Evolutionary conservation across 2,797 vertebrate genomes (phyloP), one percentile per base, ranked within the genome.

Genomic region (Pithecia hirsuta): DNA sequence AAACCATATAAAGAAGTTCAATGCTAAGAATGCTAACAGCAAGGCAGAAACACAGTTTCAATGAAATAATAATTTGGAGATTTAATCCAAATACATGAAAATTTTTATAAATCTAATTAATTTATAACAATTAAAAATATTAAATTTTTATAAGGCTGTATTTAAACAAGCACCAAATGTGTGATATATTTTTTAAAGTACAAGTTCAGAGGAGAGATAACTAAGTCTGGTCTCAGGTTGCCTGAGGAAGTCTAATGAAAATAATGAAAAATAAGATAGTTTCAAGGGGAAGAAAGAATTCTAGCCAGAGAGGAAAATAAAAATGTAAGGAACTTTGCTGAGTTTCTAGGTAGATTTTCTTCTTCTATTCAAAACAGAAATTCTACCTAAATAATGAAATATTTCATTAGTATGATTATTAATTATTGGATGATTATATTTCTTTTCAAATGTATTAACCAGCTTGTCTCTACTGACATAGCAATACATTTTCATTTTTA

Each of bases 401-500:
- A 91, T 87, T 94, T 97, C 13, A 91, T 94, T 59, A 57, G 50
- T 48, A 74, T 92, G 20, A 89, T 96, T 96, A 91, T 92, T 96
- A 94, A 91, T 91, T 97, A 78, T 93, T 94, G 6, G 79, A 81
- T 95, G 46, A 84, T 87, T 95, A 59, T 89, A 75, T 94, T 93
- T 41, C 48, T 91, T 86, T 96, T 92, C 91, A 93, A 75, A 52
- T 93, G 9, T 95, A 88, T 97, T 93, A 96, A 80, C 76, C 57
- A 94, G 57, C 75, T 85, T 92, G 33, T 95, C 80, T 97, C 90
- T 95, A 94, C 83, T 90, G 79, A 97, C 78, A 91, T 41, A 98
- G 76, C 83, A 89, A 90, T 90, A 86, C 22, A 81, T 96, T 96
- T 96, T 76, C 97, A 91, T 90, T 96, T 97, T 93, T 96, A 96